A percentile compares a stretch with the other conserved stretches of the same genome.
These are phyloP conservation scores for Allolobophora icterica DNA, from an alignment of 2,888 invertebrate genomes.

Conservation along the genomic window DNA sequence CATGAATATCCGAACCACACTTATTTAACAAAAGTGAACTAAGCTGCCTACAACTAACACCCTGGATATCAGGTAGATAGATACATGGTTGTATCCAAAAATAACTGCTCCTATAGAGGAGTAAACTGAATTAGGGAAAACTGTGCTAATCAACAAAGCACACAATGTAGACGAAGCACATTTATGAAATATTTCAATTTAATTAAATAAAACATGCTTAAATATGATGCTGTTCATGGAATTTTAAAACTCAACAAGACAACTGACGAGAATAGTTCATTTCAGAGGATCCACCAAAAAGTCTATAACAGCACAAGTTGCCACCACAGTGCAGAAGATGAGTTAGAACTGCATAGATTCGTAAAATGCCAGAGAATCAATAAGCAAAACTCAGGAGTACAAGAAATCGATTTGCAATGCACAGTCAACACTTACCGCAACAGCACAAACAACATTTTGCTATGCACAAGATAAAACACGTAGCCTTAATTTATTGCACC, in stretches of 20 bases:
- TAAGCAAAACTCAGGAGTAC: background rate
- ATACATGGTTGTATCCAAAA: background rate
- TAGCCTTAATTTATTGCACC: background rate
- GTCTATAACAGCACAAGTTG: background rate
- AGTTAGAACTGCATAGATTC: too few relatives aligned
- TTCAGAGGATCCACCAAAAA: too few relatives aligned
- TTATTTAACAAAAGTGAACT: background rate
- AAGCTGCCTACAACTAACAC: background rate
- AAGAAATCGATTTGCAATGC: background rate
- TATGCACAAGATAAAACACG: background rate
- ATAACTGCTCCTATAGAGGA: background rate
- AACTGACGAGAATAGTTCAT: too few relatives aligned
- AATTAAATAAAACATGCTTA: background rate
- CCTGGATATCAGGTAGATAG: background rate
- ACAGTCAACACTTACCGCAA: background rate
- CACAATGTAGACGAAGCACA: background rate
- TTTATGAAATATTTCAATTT: too few relatives aligned
- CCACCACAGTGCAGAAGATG: too few relatives aligned
- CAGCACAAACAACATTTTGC: background rate
- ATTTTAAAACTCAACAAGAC: background rate
- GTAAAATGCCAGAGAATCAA: background rate
- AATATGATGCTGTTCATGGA: background rate
- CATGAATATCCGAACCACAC: background rate
- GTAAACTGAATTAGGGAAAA: background rate
- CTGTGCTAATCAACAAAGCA: background rate